phyloP scores from a whole-genome alignment of 2,797 vertebrate genomes.

The Benthosema pterotum region DNA sequence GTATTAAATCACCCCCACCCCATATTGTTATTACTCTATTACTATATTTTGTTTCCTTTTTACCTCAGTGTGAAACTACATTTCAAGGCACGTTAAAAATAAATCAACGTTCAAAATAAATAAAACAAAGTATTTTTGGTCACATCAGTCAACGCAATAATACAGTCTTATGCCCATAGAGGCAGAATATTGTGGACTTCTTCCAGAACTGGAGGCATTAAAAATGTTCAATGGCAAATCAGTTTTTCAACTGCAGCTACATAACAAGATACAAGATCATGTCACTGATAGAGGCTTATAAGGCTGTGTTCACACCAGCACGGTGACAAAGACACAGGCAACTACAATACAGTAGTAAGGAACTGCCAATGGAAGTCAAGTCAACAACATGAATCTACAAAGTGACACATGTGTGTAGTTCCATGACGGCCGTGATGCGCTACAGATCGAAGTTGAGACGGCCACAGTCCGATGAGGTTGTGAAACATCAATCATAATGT shows the following conservation, averaged over 20 bases:
- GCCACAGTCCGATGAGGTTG: too few species aligned
- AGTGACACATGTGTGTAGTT: too few species aligned
- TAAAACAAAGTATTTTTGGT: slow-evolving; percentile 51
- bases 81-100: slow-evolving; percentile 47
- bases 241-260: slow-evolving; percentile 20
- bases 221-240: background rate
- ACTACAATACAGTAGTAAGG: too few species aligned
- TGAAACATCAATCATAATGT: too few species aligned
- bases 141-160: slow-evolving; percentile 27
- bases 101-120: slow-evolving; percentile 33
- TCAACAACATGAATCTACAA: too few species aligned
- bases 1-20: background rate
- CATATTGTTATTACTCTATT: slow-evolving; percentile 15
- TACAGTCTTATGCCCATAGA: slow-evolving; percentile 23
- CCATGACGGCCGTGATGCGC: too few species aligned
- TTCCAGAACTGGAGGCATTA: slow-evolving; percentile 20
- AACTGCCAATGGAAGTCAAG: too few species aligned
- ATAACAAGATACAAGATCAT: background rate
- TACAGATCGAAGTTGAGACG: too few species aligned
- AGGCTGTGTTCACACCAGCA: too few species aligned
- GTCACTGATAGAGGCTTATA: too few species aligned
- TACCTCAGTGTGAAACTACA: slow-evolving; percentile 21
- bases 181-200: slow-evolving; percentile 33
- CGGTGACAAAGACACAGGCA: too few species aligned
- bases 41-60: slow-evolving; percentile 6